These are phyloP conservation scores for Coturnix japonica DNA, from an alignment of 2,113 vertebrate species.

Conservation along the genomic window DNA sequence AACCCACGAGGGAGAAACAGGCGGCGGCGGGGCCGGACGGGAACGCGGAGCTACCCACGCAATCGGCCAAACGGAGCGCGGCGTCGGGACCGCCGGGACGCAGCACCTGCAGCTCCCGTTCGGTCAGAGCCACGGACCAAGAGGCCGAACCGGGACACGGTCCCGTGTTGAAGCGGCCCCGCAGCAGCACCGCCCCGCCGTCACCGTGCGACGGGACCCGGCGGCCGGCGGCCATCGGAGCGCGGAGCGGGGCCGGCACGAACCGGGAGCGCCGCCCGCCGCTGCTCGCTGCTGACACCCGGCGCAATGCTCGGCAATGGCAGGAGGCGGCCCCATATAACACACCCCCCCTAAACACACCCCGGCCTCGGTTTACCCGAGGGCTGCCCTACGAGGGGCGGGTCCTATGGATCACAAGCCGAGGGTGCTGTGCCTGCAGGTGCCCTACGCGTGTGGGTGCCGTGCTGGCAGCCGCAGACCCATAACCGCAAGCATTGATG, in stretches of 20 bases:
- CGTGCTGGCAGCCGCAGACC: no score
- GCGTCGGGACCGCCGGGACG: background rate
- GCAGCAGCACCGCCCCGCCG: background rate
- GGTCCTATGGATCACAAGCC: no score
- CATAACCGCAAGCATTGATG: no score
- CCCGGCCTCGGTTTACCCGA: background rate
- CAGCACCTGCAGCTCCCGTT: constrained; percentile 20
- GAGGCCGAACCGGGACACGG: background rate
- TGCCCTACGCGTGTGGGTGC: no score
- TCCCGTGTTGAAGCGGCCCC: background rate
- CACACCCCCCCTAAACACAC: background rate
- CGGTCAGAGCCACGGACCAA: background rate
- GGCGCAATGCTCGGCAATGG: background rate
- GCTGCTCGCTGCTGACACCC: constrained; percentile 45
- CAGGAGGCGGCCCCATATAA: background rate
- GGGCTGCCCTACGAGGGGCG: background rate
- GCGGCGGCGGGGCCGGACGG: constrained; percentile 28
- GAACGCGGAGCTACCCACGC: constrained; percentile 46
- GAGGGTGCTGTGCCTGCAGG: no score
- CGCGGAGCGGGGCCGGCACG: background rate
- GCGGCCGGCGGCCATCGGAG: background rate
- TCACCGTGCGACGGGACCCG: background rate
- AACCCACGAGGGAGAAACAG: constrained; percentile 57
- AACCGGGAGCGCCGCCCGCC: constrained; percentile 23
- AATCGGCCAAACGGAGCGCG: constrained; percentile 23